Percentiles rank a stretch among this genome's conserved stretches.
Conservation (phyloP, 2,113 vertebrate genomes). For the Thunnus maccoyii region DNA sequence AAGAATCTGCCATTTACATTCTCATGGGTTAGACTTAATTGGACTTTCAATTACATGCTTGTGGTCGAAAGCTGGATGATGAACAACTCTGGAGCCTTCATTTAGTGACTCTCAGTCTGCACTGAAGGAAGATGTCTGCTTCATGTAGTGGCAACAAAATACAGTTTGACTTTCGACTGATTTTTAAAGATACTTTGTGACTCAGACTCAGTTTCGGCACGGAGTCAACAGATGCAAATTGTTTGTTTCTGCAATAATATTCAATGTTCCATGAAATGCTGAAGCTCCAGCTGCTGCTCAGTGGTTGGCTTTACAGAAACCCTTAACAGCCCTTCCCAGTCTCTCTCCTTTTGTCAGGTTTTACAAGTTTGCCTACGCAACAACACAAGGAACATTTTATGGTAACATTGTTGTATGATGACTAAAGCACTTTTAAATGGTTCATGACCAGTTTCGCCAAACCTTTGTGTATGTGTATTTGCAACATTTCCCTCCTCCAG, state of each 20-base stretch:
- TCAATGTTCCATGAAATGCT: constrained; percentile 11
- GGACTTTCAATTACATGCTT: constrained; percentile 62
- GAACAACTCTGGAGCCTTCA: constrained; percentile 47
- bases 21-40: constrained; percentile 63
- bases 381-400: background rate
- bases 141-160: background rate
- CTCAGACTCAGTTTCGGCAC: background rate
- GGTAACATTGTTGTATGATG: background rate
- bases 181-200: constrained; percentile 4
- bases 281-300: constrained; percentile 30
- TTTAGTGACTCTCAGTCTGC: constrained; percentile 32
- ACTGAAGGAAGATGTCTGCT: constrained; percentile 13
- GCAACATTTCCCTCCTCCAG: background rate
- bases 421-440: background rate
- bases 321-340: constrained; percentile 1
- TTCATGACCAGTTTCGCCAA: background rate
- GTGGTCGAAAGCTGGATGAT: constrained; percentile 64
- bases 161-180: background rate
- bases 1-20: constrained; percentile 57
- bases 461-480: constrained; percentile 4
- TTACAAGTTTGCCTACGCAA: background rate
- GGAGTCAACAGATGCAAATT: constrained; percentile 1
- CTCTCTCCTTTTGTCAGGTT: background rate
- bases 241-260: constrained; percentile 26
- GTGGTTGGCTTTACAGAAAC: constrained; percentile 6